Percentiles rank a stretch among this genome's conserved stretches.
Conservation (phyloP, 2,888 invertebrate genomes). For the Aporophyla lueneburgensis region DNA sequence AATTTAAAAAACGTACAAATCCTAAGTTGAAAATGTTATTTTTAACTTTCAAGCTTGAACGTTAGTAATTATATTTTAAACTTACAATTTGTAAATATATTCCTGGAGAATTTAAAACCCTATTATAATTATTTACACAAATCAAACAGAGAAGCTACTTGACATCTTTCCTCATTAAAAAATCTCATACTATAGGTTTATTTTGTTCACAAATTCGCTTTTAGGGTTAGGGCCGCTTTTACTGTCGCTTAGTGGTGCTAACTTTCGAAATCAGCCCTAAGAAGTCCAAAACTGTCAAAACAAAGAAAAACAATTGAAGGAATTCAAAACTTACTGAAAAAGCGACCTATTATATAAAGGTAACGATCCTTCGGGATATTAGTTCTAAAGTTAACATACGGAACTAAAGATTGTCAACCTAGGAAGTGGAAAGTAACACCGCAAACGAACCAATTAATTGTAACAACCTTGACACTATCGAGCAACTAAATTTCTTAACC, state of each 20-base stretch:
- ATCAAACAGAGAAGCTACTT: not conserved
- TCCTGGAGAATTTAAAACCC: not conserved
- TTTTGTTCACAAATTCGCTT: not conserved
- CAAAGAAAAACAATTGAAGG: not conserved
- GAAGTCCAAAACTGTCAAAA: not conserved
- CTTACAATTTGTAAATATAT: no score
- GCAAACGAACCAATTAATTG: conserved; percentile 56
- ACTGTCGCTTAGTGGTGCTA: not conserved
- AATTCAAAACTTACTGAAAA: not conserved
- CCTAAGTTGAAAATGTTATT: no score
- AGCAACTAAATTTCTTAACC: conserved; percentile 75
- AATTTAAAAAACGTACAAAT: not conserved
- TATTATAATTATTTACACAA: not conserved
- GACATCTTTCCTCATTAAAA: not conserved
- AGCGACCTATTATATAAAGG: not conserved
- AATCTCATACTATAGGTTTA: not conserved
- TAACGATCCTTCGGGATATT: conserved; percentile 1
- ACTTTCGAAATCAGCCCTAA: not conserved
- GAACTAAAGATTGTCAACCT: conserved; percentile 40
- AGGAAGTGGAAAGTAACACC: conserved; percentile 49
- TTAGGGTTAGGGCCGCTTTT: no score
- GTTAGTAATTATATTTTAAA: not conserved
- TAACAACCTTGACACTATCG: conserved; percentile 75
- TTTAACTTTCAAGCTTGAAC: not conserved
- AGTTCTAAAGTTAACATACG: conserved; percentile 16